Base-by-base conservation (phyloP, 2,113 vertebrate genomes). In the Hoplias malabaricus region DNA sequence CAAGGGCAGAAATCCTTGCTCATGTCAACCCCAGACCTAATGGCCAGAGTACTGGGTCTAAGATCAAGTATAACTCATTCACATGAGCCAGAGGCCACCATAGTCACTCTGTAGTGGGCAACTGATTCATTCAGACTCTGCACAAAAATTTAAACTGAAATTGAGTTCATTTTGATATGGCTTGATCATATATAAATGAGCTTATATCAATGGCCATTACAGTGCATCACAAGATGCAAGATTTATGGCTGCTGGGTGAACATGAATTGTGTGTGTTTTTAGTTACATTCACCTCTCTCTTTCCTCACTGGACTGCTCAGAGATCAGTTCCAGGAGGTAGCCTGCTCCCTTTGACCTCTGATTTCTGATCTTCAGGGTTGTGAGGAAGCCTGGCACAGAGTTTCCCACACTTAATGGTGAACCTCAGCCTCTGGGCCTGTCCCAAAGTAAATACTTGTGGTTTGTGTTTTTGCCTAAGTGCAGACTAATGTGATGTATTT, bases 1-100 rank as follows among this genome's bases (percentile, higher is more conserved):
- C 0, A 84, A 21, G 34, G 13, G 34, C 65, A 83, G 75, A 85
- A 84, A 81, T 36, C 57, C 62, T 34, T 19, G 69, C 73, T 76
- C 14, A 80, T n/a, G 71, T 88, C 77, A 85, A 34, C 31, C 21
- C 19, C 48, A 62, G 56, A 68, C 73, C 48, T 53, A 73, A 62
- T 65, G 65, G 71, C 54, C 25, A 25, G 8, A 38, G 33, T 12
- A 46, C 5, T 11, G 83, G 85, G 83, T 89, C 85, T 84, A 42
- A 83, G 81, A 77, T 86, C 73, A 69, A 33, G 8, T 23, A 33
- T 76, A 7, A 83, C 77, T 84, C 82, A 85, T 61, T 85, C 81
- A 63, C 67, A 71, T 79, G 77, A 40, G 8, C 0, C 57, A 16
- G 36, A 79, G 33, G 36, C 46, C 48, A 31, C 74, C 61, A 67